A percentile compares a stretch with the other conserved stretches of the same genome.
Evolutionary conservation across 2,797 vertebrate species (phyloP).

Genomic region (Gobio occitaniae): DNA sequence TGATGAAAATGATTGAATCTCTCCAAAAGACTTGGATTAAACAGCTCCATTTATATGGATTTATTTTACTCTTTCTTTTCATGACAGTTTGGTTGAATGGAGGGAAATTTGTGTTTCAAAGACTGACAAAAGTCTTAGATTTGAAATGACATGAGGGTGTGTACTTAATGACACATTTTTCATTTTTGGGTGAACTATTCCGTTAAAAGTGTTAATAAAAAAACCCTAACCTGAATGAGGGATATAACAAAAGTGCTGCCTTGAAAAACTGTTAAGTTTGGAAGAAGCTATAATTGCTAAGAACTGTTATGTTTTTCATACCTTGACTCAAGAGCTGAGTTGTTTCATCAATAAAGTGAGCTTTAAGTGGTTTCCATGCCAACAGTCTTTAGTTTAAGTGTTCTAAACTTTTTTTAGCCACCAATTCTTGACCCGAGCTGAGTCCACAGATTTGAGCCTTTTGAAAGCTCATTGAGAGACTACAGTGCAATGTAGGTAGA

Average conservation of each 20-base stretch:
- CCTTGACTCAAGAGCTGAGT: slow-evolving; percentile 13
- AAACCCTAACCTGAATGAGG: not conserved
- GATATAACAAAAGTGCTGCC: not conserved
- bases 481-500: not conserved
- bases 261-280: not conserved
- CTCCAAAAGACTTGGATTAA: not conserved
- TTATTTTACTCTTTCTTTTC: not conserved
- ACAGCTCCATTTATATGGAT: not conserved
- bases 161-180: not conserved
- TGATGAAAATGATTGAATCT: not conserved
- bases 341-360: not conserved
- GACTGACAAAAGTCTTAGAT: not conserved
- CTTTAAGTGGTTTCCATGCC: slow-evolving; percentile 23
- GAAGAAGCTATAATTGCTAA: not conserved
- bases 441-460: slow-evolving; percentile 19
- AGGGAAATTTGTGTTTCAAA: not conserved
- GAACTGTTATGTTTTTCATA: slow-evolving; percentile 7
- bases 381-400: not conserved
- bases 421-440: not conserved
- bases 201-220: not conserved
- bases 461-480: slow-evolving; percentile 8
- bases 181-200: not conserved
- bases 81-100: not conserved
- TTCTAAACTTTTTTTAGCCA: not conserved
- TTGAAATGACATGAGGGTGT: not conserved